Base-by-base conservation (phyloP, 1,140 invertebrate genomes). In the Anthonomus grandis region DNA sequence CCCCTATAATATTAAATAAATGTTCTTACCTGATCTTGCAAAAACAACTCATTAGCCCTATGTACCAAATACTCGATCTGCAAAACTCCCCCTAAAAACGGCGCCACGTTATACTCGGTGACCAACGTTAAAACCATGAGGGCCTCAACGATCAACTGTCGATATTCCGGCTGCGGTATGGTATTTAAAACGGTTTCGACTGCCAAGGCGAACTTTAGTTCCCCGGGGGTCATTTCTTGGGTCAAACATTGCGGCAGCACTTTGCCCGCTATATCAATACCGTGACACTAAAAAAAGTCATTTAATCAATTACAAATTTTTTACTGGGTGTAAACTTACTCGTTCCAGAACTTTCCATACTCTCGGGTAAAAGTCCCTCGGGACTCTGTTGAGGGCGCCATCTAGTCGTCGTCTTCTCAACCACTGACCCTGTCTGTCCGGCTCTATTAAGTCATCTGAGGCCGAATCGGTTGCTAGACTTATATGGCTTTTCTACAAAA, bases 151-250 rank as follows among this genome's bases (percentile, higher is more conserved):
- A 98, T 87, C 54, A 99, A 74, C 73, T 99, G 97, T 34, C 97
- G 81, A 76, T 98, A 99, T 75, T 99, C 97, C 6, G 97, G 97
- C 74, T 98, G 93, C 0, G 95, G 93, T 64, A 99, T 97, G 13
- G 88, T 87, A 72, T 98, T 99, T 18, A 99, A 77, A 4, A 97
- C 93, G n/a, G 91, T 92, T 75, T 99, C 97, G 1, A 99, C 95
- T 57, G 94, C 91, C 6, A 99, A 74, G 0, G 97, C 97, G 78
- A 99, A 99, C 78, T 99, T 99, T 54, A 99, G 77, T 75, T 99
- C 97, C 24, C 94, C 93, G 0, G 95, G 84, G 4, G 97, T 99
- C 97, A 99, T 99, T 84, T 98, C 94, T 78, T 93, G 90, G 0
- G 94, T 97, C 18, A 97, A 78, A 76, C 87, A 90, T 67, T 93